Percentiles rank a stretch among this genome's conserved stretches.
These are phyloP conservation scores for Corapipo altera DNA, from an alignment of 2,113 vertebrate genomes.

Conservation along the genomic window DNA sequence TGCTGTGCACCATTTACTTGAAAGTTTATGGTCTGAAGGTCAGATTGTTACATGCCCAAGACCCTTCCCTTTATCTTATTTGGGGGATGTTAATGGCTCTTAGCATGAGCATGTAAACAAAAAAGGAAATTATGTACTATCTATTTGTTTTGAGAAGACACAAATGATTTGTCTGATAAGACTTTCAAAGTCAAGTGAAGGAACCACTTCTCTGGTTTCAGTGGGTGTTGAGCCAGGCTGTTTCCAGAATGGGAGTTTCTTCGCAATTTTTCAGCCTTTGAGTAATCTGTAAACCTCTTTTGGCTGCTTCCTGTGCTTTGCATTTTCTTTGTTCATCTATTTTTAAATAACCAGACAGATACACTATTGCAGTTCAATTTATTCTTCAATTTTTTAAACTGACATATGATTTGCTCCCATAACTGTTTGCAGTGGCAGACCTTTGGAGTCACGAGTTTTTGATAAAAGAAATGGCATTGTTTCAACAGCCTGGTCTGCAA, in stretches of 20 bases:
- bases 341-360: constrained; percentile 27
- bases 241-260: neutral
- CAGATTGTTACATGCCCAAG: neutral
- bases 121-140: neutral
- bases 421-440: neutral
- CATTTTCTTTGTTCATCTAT: constrained; percentile 10
- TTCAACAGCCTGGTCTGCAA: neutral
- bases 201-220: neutral
- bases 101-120: neutral
- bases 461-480: neutral
- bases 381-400: neutral
- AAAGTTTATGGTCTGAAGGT: neutral
- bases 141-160: neutral
- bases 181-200: neutral
- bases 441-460: neutral
- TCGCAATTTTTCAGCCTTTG: neutral
- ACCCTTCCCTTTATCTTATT: neutral
- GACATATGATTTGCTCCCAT: neutral
- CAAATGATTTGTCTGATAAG: neutral
- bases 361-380: constrained; percentile 5
- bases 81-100: neutral
- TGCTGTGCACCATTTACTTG: neutral
- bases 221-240: neutral
- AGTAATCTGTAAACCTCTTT: neutral
- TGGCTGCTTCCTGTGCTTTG: neutral